Percentiles rank a stretch among this genome's conserved stretches.
Evolutionary conservation across 2,113 vertebrate species (phyloP).

Genomic region (Oncorhynchus nerka): DNA sequence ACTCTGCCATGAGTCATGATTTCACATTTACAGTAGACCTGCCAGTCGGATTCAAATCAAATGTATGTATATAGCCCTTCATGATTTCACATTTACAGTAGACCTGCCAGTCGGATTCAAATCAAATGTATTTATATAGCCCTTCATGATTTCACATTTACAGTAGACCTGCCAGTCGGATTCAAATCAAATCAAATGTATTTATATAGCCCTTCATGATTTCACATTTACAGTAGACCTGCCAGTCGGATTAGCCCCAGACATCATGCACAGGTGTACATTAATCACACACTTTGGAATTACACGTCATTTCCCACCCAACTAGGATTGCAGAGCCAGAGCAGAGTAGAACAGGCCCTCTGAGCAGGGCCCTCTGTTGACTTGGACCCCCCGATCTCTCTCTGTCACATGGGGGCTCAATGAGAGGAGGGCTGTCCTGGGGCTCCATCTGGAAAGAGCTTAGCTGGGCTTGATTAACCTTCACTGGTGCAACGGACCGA

Average conservation of each 20-base stretch:
- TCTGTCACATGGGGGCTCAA: not conserved
- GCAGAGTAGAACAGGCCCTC: not conserved
- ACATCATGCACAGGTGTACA: slow-evolving; percentile 13
- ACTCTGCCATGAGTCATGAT: not conserved
- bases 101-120: too few relatives aligned
- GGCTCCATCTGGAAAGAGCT: too few relatives aligned
- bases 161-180: too few relatives aligned
- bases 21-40: not conserved
- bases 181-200: too few relatives aligned
- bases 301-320: slow-evolving; percentile 22
- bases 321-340: slow-evolving; percentile 14
- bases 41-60: not conserved
- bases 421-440: not conserved
- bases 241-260: not conserved
- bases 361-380: not conserved
- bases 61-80: too few relatives aligned
- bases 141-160: too few relatives aligned
- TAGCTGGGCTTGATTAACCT: too few relatives aligned
- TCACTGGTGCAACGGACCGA: too few relatives aligned
- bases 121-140: too few relatives aligned
- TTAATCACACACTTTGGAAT: slow-evolving; percentile 11
- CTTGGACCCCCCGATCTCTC: too few relatives aligned
- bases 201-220: too few relatives aligned
- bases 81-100: too few relatives aligned
- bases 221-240: not conserved